Evolutionary conservation across 2,113 vertebrate genomes (phyloP).

Genomic region (Lates calcarifer): DNA sequence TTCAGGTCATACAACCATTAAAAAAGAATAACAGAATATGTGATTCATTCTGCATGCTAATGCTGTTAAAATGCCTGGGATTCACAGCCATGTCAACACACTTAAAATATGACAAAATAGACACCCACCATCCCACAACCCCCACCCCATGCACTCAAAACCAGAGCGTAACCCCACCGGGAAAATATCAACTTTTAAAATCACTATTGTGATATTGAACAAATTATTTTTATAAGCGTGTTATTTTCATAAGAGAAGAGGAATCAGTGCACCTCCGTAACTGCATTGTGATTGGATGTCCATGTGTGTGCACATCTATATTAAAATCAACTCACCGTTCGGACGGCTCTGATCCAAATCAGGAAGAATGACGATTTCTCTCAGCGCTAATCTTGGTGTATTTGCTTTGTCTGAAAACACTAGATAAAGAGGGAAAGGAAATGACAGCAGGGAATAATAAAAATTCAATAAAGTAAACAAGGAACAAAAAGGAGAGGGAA

Average conservation of each 20-base stretch:
- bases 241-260: slow-evolving; percentile 34
- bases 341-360: slow-evolving; percentile 73
- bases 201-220: slow-evolving; percentile 3
- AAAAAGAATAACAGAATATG: slow-evolving; percentile 17
- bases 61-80: background rate
- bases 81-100: background rate
- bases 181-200: slow-evolving; percentile 31
- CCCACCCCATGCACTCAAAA: background rate
- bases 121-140: background rate
- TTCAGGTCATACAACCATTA: slow-evolving; percentile 21
- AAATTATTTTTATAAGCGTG: slow-evolving; percentile 16
- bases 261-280: slow-evolving; percentile 16
- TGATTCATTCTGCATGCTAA: slow-evolving; percentile 4
- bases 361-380: slow-evolving; percentile 72
- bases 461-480: slow-evolving; percentile 57
- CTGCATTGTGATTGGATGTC: slow-evolving; percentile 46
- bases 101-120: too few species aligned
- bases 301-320: slow-evolving; percentile 78
- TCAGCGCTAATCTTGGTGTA: slow-evolving; percentile 63
- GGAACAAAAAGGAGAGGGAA: background rate
- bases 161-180: background rate
- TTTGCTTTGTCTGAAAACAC: slow-evolving; percentile 75
- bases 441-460: slow-evolving; percentile 71
- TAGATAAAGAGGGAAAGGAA: slow-evolving; percentile 75
- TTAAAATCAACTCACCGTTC: slow-evolving; percentile 82